Evolutionary conservation across 2,888 invertebrate genomes (phyloP).

Genomic region (Lasioglossum morio): DNA sequence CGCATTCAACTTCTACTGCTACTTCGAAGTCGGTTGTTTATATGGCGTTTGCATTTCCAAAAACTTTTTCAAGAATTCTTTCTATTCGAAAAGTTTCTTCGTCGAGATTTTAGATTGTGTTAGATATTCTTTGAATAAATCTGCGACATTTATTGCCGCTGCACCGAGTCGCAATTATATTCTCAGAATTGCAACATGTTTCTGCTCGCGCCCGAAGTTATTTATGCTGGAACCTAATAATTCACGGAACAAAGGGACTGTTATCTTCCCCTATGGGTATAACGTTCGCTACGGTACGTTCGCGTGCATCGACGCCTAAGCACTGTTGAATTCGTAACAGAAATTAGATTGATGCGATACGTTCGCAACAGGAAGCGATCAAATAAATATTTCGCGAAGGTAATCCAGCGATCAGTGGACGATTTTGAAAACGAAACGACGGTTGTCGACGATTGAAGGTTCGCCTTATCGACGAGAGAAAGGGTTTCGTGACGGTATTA

Average conservation of each 20-base stretch:
- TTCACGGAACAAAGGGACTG: not conserved
- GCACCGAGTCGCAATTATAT: not conserved
- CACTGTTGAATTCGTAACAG: not conserved
- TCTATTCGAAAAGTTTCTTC: not conserved
- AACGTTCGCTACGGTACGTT: not conserved
- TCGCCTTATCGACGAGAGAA: not conserved
- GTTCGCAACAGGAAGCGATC: not conserved
- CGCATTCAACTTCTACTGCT: not conserved
- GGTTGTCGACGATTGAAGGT: not conserved
- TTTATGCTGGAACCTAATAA: not conserved
- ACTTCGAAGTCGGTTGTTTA: not conserved
- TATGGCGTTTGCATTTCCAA: not conserved
- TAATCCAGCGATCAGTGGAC: not conserved
- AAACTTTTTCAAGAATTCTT: not conserved
- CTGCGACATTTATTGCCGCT: too few relatives aligned
- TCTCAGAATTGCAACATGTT: not conserved
- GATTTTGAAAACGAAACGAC: not conserved
- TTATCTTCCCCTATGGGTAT: not conserved
- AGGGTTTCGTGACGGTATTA: not conserved
- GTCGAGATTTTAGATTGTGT: not conserved
- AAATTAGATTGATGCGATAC: not conserved
- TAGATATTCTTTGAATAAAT: not conserved
- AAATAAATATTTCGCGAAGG: not conserved
- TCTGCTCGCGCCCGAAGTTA: not conserved
- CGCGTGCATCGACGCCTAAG: not conserved